Conservation (phyloP, 1,140 invertebrate genomes). For the Trichonephila clavata region DNA sequence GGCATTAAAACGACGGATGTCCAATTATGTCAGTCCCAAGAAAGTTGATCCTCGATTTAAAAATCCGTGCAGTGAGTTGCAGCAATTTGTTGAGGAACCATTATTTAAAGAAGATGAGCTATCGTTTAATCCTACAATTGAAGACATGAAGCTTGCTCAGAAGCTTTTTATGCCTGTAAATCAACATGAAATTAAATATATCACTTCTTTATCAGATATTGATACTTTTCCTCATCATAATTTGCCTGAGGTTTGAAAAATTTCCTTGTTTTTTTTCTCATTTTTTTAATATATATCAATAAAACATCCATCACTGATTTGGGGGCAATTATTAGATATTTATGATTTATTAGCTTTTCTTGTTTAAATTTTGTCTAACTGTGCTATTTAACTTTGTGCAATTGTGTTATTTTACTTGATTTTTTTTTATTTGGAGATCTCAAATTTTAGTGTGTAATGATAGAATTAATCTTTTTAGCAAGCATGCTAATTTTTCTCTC, state of each 20-base stretch:
- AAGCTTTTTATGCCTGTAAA: conserved; percentile 74
- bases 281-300: background rate
- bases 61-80: conserved; percentile 73
- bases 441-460: too few species aligned
- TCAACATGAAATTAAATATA: conserved; percentile 71
- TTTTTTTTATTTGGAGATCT: too few species aligned
- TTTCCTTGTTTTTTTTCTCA: too few species aligned
- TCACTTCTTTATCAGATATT: conserved; percentile 63
- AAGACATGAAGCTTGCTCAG: conserved; percentile 76
- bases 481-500: too few species aligned
- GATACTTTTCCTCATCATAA: conserved; percentile 68
- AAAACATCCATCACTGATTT: background rate
- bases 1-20: background rate
- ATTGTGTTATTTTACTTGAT: too few species aligned
- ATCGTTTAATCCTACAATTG: conserved; percentile 72
- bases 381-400: too few species aligned
- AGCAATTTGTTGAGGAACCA: conserved; percentile 73
- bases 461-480: too few species aligned
- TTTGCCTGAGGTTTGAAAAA: conserved; percentile 76
- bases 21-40: conserved; percentile 38
- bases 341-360: background rate
- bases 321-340: background rate
- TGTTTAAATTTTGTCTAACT: too few species aligned
- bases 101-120: conserved; percentile 76
- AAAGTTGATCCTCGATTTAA: conserved; percentile 71